A percentile compares a stretch with the other conserved stretches of the same genome.
Evolutionary conservation across 2,888 invertebrate species (phyloP).

Genomic region (Spodoptera picta): DNA sequence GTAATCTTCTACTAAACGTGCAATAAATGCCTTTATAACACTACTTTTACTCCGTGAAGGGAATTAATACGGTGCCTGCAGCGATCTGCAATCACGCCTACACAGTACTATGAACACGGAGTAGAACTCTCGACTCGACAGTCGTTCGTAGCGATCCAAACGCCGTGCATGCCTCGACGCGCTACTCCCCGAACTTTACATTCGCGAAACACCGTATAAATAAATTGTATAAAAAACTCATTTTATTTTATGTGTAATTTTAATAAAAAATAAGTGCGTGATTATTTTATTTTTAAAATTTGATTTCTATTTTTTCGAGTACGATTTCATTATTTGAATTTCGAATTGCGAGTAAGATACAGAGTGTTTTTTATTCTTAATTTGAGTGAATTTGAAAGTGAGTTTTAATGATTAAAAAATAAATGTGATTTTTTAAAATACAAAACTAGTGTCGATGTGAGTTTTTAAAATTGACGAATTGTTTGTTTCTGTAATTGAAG

Average conservation of each 20-base stretch:
- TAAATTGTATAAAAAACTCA: constrained; percentile 12
- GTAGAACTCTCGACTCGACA: constrained; percentile 35
- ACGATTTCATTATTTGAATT: constrained; percentile 3
- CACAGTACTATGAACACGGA: background rate
- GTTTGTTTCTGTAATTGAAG: constrained; percentile 37
- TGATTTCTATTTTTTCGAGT: background rate
- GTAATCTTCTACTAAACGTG: background rate
- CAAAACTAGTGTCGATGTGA: constrained; percentile 22
- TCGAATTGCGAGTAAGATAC: constrained; percentile 3
- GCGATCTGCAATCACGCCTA: constrained; percentile 44
- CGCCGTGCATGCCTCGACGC: constrained; percentile 51
- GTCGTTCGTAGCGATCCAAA: constrained; percentile 49
- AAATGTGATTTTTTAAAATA: background rate
- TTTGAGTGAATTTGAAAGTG: constrained; percentile 1
- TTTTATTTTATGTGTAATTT: background rate
- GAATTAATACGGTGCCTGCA: constrained; percentile 43
- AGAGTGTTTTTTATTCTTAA: constrained; percentile 8
- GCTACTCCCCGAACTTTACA: constrained; percentile 41
- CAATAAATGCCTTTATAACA: background rate
- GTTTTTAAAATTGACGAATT: constrained; percentile 37
- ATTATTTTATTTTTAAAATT: background rate
- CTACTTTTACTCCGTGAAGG: constrained; percentile 3
- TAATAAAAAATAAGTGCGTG: constrained; percentile 1
- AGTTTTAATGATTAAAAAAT: background rate
- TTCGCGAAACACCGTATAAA: constrained; percentile 26